Evolutionary conservation across 2,113 vertebrate species (phyloP).

Genomic region (Melospiza georgiana): DNA sequence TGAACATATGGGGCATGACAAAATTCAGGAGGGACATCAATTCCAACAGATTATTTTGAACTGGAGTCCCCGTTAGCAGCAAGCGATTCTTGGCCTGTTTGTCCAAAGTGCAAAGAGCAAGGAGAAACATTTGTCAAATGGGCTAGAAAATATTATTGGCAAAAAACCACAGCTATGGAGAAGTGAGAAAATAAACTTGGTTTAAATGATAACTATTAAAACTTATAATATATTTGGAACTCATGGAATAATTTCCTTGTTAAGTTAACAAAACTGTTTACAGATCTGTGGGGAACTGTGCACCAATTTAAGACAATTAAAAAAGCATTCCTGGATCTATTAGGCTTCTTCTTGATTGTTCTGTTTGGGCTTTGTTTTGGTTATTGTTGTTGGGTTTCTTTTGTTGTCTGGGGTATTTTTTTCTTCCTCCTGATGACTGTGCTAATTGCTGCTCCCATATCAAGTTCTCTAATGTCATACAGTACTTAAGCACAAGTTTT

Average conservation of each 20-base stretch:
- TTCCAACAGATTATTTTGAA: slow-evolving; percentile 96
- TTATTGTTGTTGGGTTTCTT: not conserved
- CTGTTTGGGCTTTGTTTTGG: not conserved
- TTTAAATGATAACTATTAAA: not conserved
- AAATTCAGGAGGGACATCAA: slow-evolving; percentile 97
- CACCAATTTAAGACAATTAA: not conserved
- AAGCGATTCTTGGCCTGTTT: slow-evolving; percentile 88
- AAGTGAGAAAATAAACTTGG: not conserved
- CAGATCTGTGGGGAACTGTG: not conserved
- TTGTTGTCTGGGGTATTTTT: not conserved
- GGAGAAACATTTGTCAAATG: not conserved
- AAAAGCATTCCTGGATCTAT: not conserved
- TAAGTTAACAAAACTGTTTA: not conserved
- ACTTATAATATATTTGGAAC: not conserved
- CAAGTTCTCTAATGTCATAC: not conserved
- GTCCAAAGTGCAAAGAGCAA: not conserved
- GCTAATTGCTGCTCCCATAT: not conserved
- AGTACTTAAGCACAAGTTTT: not conserved
- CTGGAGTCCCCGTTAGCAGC: slow-evolving; percentile 92
- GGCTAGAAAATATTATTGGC: not conserved
- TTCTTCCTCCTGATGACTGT: not conserved
- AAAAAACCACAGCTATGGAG: not conserved
- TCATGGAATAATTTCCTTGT: not conserved
- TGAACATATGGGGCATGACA: slow-evolving; percentile 99
- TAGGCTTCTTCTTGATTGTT: not conserved